Conservation (phyloP, 2,113 vertebrate species). For the Centropristis striata region DNA sequence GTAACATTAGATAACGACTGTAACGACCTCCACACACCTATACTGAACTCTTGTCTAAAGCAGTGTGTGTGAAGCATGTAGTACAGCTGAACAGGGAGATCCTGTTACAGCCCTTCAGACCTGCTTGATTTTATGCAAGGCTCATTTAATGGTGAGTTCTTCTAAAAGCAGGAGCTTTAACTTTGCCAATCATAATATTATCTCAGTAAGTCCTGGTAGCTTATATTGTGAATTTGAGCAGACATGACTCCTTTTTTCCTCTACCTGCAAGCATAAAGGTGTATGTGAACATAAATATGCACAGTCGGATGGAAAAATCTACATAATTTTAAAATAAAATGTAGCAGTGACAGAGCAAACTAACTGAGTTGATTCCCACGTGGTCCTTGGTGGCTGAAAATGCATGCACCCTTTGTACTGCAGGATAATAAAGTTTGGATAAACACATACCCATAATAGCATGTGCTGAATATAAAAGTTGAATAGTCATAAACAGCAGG, state of each 20-base stretch:
- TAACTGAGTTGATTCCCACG: neutral
- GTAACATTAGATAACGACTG: too few relatives aligned
- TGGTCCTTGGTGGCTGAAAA: conserved; percentile 11
- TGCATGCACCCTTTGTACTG: neutral
- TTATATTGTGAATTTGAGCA: conserved; percentile 11
- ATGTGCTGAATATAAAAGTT: conserved; percentile 28
- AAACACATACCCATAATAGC: conserved; percentile 8
- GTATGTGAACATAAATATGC: conserved; percentile 1
- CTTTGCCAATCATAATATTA: conserved; percentile 42
- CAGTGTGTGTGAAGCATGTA: neutral
- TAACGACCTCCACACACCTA: too few relatives aligned
- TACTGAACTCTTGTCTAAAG: too few relatives aligned
- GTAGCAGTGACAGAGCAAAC: neutral
- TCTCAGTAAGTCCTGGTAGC: conserved; percentile 3
- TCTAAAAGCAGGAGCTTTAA: conserved; percentile 36
- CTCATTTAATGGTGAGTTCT: conserved; percentile 13
- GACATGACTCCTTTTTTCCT: neutral
- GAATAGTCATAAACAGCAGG: conserved; percentile 35
- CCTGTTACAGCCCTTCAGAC: conserved; percentile 13
- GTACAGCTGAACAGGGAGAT: conserved; percentile 23
- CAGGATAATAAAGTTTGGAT: conserved; percentile 30
- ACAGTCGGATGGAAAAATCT: conserved; percentile 23
- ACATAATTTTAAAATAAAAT: conserved; percentile 8
- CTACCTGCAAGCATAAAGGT: neutral
- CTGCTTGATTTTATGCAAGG: conserved; percentile 14